These are phyloP conservation scores for Coreoperca whiteheadi DNA, from an alignment of 2,113 vertebrate species.

Conservation along the genomic window DNA sequence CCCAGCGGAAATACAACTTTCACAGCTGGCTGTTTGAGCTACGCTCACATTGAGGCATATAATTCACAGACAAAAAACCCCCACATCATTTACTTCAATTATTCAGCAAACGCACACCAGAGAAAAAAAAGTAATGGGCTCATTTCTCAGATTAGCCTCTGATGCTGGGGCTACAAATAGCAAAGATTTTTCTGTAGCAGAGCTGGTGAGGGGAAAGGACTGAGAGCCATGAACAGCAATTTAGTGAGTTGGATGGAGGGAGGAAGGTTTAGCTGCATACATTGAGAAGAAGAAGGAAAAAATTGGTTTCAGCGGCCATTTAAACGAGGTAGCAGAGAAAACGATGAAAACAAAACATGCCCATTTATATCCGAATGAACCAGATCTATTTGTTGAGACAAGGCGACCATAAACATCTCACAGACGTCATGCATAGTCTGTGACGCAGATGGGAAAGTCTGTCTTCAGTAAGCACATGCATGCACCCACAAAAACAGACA, in stretches of 20 bases:
- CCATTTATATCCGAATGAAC: conserved; percentile 24
- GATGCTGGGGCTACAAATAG: conserved; percentile 31
- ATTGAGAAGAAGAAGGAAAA: background rate
- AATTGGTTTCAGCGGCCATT: conserved; percentile 2
- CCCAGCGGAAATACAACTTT: conserved; percentile 72
- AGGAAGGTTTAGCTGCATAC: conserved; percentile 5
- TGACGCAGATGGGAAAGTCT: conserved; percentile 74
- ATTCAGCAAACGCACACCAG: conserved; percentile 34
- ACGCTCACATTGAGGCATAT: conserved; percentile 3
- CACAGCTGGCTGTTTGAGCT: conserved; percentile 66
- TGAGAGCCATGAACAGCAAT: background rate
- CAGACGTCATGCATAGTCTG: conserved; percentile 43
- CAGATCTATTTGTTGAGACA: conserved; percentile 49
- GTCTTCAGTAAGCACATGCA: conserved; percentile 48
- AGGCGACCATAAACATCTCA: conserved; percentile 40
- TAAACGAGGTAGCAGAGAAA: background rate
- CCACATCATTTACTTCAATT: conserved; percentile 36
- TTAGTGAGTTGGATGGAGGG: background rate
- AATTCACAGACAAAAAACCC: conserved; percentile 1
- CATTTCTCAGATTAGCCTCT: conserved; percentile 38
- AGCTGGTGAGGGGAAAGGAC: background rate
- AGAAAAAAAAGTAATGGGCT: conserved; percentile 21
- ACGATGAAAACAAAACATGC: conserved; percentile 19
- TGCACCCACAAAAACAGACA: conserved; percentile 18
- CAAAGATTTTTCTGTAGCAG: background rate